Base-by-base conservation (phyloP, 2,888 invertebrate species). In the Lasioglossum pauxillum region DNA sequence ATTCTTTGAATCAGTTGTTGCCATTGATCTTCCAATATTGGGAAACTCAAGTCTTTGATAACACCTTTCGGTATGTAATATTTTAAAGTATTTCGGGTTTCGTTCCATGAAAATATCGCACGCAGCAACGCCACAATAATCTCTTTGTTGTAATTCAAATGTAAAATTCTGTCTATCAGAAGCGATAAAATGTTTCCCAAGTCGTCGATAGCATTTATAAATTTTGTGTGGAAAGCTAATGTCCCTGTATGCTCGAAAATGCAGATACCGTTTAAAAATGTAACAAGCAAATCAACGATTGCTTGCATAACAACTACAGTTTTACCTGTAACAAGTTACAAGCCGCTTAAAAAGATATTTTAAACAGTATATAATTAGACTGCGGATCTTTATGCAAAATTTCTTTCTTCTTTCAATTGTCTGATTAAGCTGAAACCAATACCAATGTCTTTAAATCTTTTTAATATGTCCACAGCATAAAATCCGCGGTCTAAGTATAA, bases 231-330 rank as follows among this genome's bases (percentile, higher is more conserved):
- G 49, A 79, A 82, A 35, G 80, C 10, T 75, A 90, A 83, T 44
- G 92, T 85, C 46, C 89, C 87, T 16, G 87, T 90, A 79, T 92
- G 80, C 72, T 95, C 94, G 69, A 93, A 92, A 78, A 95, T 91
- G 46, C 90, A 89, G 31, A 93, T 87, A 53, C 93, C 90, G 53
- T 93, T 88, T 19, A 94, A 92, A 87, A 92, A 89, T 71, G 86
- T 88, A 49, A 91, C 60, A 16, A 93, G 84, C 16, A 95, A 85
- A 80, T 91, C 90, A 35, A 91, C 76, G 16, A 91, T 90, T 57
- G 83, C 84, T 82, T 89, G 87, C 49, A 91, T 72, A 46, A 91
- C 82, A 60, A 90, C 80, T 53, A 78, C n/a, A 79, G 81, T 80
- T 82, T 78, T 75, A 83, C 77, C 91, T 90, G 27, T 14, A 90